Evolutionary conservation across 2,797 vertebrate genomes (phyloP).

Genomic region (Eutrigla gurnardus): DNA sequence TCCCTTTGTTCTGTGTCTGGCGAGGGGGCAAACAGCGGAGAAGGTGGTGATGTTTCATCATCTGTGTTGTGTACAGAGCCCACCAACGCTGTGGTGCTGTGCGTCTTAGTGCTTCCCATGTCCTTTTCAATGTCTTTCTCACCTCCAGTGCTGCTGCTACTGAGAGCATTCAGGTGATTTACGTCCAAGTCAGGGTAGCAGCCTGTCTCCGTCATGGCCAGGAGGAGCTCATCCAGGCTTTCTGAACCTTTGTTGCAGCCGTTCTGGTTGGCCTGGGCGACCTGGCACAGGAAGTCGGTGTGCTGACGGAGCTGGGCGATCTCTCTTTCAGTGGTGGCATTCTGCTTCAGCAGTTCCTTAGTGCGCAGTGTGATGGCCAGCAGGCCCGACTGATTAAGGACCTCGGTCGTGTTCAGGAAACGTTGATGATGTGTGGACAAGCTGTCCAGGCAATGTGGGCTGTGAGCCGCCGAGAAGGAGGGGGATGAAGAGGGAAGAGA

Average conservation of each 20-base stretch:
- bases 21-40: slow-evolving; percentile 72
- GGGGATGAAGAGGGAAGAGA: slow-evolving; percentile 41
- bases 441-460: slow-evolving; percentile 36
- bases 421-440: slow-evolving; percentile 58
- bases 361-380: slow-evolving; percentile 79
- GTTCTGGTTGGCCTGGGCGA: slow-evolving; percentile 36
- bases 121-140: slow-evolving; percentile 34
- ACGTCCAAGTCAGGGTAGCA: slow-evolving; percentile 65
- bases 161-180: slow-evolving; percentile 30
- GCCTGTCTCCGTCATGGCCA: slow-evolving; percentile 74
- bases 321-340: slow-evolving; percentile 63
- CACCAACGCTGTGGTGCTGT: background rate
- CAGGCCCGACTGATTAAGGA: slow-evolving; percentile 79
- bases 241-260: slow-evolving; percentile 8
- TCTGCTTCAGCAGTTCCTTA: slow-evolving; percentile 79
- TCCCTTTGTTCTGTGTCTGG: slow-evolving; percentile 42
- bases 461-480: slow-evolving; percentile 41
- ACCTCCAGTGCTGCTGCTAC: slow-evolving; percentile 1
- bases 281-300: slow-evolving; percentile 72
- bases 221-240: slow-evolving; percentile 66
- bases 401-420: slow-evolving; percentile 81
- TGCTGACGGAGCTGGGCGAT: slow-evolving; percentile 79
- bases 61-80: slow-evolving; percentile 28
- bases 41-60: slow-evolving; percentile 59
- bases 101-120: slow-evolving; percentile 3